Base-by-base conservation (phyloP, 1,140 invertebrate genomes). In the Cotesia typhae region DNA sequence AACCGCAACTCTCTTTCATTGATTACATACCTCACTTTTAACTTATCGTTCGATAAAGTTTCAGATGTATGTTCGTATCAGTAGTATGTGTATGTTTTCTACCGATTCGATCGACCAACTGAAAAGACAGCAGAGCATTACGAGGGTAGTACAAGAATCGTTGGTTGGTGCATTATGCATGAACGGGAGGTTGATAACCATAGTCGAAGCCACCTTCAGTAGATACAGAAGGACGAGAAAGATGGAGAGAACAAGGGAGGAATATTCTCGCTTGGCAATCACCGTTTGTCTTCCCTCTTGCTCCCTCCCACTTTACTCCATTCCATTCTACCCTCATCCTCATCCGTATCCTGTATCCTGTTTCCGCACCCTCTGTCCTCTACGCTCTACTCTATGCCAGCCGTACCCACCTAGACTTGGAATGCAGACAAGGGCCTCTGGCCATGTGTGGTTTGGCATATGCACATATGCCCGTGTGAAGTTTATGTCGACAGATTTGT, bases 171-270 rank as follows among this genome's bases (percentile, higher is more conserved):
- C 76, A 80, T 80, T 79, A 80, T 78, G 78, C 79, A 81, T 80
- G 79, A 80, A 80, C 79, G 78, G 74, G 70, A 74, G 78, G 78
- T 80, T 76, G 78, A 80, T 78, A 81, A 79, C 75, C 76, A 72
- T 76, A 64, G 75, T 57, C 41, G 66, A 47, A 47, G 10, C 41
- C 41, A 47, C 60, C 37, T 65, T 53, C 51, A n/a, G 52, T 55
- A 14, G 53, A 36, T 60, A 36, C 28, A 12, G 37, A 35, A 52
- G 59, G 1, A 53, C 41, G 38, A 17, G 53, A 37, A 17, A 38
- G 36, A 60, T 9, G 60, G 35, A 47, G 5, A 17, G 14, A 53
- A 20, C 3, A 7, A 60, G 71, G n/a, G 28, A 53, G 38, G 28
- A 20, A 63, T 14, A 52, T 36, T 51, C 3, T 38, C 35, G 28